Base-by-base conservation (phyloP, 2,113 vertebrate genomes). In the Pituophis catenifer region DNA sequence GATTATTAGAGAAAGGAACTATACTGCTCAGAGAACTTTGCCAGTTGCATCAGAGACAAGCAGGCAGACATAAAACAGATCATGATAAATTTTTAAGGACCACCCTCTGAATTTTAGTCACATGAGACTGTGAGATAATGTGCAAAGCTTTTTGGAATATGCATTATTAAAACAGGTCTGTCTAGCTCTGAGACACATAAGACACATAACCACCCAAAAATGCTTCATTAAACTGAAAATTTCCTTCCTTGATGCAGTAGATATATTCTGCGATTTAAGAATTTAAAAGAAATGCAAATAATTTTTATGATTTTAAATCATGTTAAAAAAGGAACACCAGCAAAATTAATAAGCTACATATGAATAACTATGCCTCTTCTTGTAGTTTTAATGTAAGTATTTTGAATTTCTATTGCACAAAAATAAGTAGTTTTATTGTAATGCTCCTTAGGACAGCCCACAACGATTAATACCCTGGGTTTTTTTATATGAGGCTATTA, bases 71-170 rank as follows among this genome's bases (percentile, higher is more conserved):
- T 9, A 97, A 97, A 97, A 96, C 38, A 96, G 95, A 96, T 96
- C 95, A 88, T n/a, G 54, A 97, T 96, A 95, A 96, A 97, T 97
- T 96, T 97, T 98, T 97, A 92, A 98, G 96, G 96, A 96, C 95
- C 96, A 96, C 96, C 96, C 94, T 95, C 93, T 91, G 93, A 2
- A 90, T 90, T 95, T 95, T 94, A 88, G 95, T 95, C 94, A 96
- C 96, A 94, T 62, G 95, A 96, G 97, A 52, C 95, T 95, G 93
- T 93, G 96, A 97, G 97, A 94, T 96, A 96, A 97, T 15, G 86
- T 55, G 95, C 59, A 93, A 85, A 70, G 91, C 93, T 96, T 97
- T 96, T 96, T 92, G 52, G 92, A 86, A 91, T 92, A 96, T 94
- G 94, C 81, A 93, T 97, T 97, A 97, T 96, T 97, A 96, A 97